These are phyloP conservation scores for Prionace glauca DNA, from an alignment of 2,797 vertebrate species.

Conservation along the genomic window DNA sequence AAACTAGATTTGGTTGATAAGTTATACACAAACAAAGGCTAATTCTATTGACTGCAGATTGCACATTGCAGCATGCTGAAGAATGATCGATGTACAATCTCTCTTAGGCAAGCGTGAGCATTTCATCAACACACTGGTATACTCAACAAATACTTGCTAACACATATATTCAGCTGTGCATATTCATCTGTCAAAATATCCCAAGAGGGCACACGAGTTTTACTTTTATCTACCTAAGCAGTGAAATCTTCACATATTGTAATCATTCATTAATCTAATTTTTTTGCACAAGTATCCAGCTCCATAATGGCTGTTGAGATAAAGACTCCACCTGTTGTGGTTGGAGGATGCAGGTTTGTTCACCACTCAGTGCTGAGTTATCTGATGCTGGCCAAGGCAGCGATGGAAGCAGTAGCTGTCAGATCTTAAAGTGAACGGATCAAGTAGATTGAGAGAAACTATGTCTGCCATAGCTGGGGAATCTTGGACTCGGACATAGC, in stretches of 20 bases:
- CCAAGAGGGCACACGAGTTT: not conserved
- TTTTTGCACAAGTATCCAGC: not conserved
- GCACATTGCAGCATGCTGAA: not conserved
- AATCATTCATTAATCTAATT: not conserved
- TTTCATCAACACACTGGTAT: not conserved
- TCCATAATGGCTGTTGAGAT: not conserved
- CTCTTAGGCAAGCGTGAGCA: not conserved
- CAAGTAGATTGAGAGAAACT: not conserved
- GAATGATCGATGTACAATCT: not conserved
- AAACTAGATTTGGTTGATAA: not conserved
- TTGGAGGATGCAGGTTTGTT: not conserved
- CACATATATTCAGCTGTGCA: slow-evolving; percentile 17
- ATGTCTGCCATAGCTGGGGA: not conserved
- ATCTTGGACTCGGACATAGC: not conserved
- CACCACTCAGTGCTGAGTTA: not conserved
- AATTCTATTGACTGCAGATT: not conserved
- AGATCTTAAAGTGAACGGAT: not conserved
- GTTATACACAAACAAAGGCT: not conserved
- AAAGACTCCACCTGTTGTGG: not conserved
- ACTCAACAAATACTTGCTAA: slow-evolving; percentile 14
- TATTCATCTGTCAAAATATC: slow-evolving; percentile 14
- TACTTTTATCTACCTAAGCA: not conserved
- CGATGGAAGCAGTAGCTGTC: not conserved
- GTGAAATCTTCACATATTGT: slow-evolving; percentile 19
- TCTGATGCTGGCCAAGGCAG: not conserved